These are phyloP conservation scores for Patagioenas fasciata DNA, from an alignment of 2,113 vertebrate species.

Conservation along the genomic window DNA sequence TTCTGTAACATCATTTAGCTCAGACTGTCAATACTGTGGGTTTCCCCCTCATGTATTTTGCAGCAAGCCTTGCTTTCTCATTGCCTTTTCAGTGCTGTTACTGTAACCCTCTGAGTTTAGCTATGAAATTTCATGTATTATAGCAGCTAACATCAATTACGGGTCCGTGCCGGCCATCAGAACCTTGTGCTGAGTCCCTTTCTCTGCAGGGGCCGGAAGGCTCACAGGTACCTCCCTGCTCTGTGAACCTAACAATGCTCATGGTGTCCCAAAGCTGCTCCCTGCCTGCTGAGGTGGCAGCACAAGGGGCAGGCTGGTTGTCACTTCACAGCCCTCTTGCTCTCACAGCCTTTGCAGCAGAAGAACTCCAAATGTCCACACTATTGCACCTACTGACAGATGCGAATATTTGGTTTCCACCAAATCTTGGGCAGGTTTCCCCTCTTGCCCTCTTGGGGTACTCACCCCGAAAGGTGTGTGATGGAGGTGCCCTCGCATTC, in stretches of 20 bases:
- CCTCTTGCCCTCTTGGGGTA: neutral
- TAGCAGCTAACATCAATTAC: neutral
- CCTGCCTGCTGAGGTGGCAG: neutral
- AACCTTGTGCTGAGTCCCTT: neutral
- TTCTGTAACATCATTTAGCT: neutral
- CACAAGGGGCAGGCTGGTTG: neutral
- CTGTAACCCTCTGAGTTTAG: neutral
- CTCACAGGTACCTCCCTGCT: neutral
- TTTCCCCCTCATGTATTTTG: neutral
- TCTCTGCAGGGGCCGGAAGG: too few relatives aligned
- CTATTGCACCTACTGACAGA: neutral
- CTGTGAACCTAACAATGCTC: neutral
- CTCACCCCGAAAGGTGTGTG: neutral
- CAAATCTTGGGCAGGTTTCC: neutral
- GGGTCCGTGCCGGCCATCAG: neutral
- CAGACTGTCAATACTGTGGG: neutral
- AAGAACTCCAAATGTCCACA: neutral
- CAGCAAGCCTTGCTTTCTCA: neutral
- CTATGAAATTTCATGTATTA: constrained; percentile 5
- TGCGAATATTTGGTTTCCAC: neutral
- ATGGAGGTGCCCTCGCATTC: neutral
- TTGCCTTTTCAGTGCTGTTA: neutral
- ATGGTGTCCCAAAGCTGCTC: neutral
- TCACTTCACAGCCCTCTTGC: neutral
- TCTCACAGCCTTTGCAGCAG: neutral